These are phyloP conservation scores for Calvadosia cruxmelitensis DNA, from an alignment of 30 jellyfish, hydroid and myxozoan genomes.

Conservation along the genomic window DNA sequence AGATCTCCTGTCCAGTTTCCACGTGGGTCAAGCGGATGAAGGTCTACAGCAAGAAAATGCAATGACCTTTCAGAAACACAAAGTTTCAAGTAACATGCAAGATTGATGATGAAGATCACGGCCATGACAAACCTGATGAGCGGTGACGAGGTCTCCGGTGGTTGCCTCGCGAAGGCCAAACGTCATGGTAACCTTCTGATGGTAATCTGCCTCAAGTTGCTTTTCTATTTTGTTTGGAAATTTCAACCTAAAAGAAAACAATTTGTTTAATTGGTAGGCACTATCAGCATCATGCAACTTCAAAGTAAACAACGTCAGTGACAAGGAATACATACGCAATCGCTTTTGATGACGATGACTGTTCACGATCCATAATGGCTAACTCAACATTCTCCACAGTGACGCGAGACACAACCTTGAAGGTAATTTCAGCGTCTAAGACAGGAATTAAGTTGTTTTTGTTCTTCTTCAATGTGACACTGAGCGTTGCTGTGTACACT, in stretches of 20 bases:
- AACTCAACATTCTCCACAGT: slow-evolving; percentile 72
- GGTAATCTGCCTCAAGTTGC: slow-evolving; percentile 78
- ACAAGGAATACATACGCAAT: not conserved
- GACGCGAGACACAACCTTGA: slow-evolving; percentile 70
- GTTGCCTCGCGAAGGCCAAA: slow-evolving; percentile 38
- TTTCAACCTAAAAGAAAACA: slow-evolving; percentile 21
- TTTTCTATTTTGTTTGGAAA: slow-evolving; percentile 47
- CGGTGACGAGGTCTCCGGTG: slow-evolving; percentile 47
- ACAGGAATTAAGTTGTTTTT: slow-evolving; percentile 32
- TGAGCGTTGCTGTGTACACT: slow-evolving; percentile 37
- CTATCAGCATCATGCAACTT: not conserved
- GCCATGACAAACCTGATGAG: slow-evolving; percentile 65
- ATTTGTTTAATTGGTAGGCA: slow-evolving; percentile 3
- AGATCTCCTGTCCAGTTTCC: slow-evolving; percentile 79
- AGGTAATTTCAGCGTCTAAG: slow-evolving; percentile 31
- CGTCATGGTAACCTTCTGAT: slow-evolving; percentile 73
- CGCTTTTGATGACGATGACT: slow-evolving; percentile 38
- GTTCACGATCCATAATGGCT: slow-evolving; percentile 79
- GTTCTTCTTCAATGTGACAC: slow-evolving; percentile 33
- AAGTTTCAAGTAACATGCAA: too few species aligned
- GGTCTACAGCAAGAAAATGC: slow-evolving; percentile 7
- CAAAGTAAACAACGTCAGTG: not conserved
- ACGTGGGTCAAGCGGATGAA: slow-evolving; percentile 57
- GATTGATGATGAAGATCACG: too few species aligned
- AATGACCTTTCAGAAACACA: too few species aligned